A percentile compares a stretch with the other conserved stretches of the same genome.
Conservation (phyloP, 2,888 invertebrate species). For the Flexamia atlantica region DNA sequence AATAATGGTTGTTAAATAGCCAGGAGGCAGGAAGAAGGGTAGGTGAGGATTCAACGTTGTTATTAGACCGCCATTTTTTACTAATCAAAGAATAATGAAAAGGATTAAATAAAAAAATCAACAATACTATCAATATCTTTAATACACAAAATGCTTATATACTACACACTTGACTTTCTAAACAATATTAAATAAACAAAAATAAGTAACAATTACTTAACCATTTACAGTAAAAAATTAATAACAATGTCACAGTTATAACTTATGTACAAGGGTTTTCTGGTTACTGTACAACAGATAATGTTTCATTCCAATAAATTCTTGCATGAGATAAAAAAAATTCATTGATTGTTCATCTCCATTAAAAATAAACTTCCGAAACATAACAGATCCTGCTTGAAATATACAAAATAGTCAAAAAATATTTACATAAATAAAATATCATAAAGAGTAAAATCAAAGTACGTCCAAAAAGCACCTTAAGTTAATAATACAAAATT, state of each 20-base stretch:
- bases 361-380: slow-evolving; percentile 18
- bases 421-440: slow-evolving; percentile 11
- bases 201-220: slow-evolving; percentile 34
- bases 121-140: neutral
- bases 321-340: neutral
- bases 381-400: slow-evolving; percentile 1
- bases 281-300: neutral
- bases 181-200: slow-evolving; percentile 12
- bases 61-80: too few relatives aligned
- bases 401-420: neutral
- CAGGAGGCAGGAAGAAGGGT: too few relatives aligned
- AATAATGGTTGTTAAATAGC: too few relatives aligned
- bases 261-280: neutral
- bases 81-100: too few relatives aligned
- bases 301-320: too few relatives aligned
- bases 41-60: too few relatives aligned
- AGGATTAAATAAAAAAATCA: neutral
- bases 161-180: slow-evolving; percentile 3
- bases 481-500: neutral
- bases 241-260: neutral
- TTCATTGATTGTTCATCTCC: neutral
- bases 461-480: neutral
- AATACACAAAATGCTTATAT: slow-evolving; percentile 1
- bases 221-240: neutral
- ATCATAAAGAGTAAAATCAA: neutral